phyloP scores from a whole-genome alignment of 2,888 invertebrate genomes.

The Lysandra coridon region DNA sequence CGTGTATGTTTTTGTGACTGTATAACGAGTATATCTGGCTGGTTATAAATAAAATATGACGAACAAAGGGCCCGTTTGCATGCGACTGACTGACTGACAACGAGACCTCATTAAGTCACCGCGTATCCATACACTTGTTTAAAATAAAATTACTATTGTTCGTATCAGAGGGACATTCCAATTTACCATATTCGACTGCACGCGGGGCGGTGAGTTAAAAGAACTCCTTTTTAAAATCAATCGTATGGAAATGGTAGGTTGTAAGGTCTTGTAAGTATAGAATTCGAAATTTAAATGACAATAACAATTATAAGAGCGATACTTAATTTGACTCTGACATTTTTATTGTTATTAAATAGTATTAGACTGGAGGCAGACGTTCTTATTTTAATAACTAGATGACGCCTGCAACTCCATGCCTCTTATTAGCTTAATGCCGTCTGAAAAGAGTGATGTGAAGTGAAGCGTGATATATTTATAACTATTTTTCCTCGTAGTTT shows the following conservation, averaged over 20 bases:
- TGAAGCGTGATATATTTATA: no score
- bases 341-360: no score
- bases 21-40: constrained; percentile 1
- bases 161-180: constrained; percentile 19
- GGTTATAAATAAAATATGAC: constrained; percentile 22
- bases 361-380: no score
- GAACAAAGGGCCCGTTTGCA: constrained; percentile 41
- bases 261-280: background rate
- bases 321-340: no score
- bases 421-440: no score
- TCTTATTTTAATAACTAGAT: no score
- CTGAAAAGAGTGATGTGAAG: no score
- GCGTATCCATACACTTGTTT: background rate
- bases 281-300: background rate
- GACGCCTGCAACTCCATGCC: no score
- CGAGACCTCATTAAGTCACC: constrained; percentile 63
- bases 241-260: background rate
- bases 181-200: constrained; percentile 28
- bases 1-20: background rate
- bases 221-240: background rate
- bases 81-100: constrained; percentile 62
- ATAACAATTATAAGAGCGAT: background rate
- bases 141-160: constrained; percentile 31
- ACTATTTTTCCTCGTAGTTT: no score
- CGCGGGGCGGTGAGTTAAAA: constrained; percentile 16